phyloP scores from a whole-genome alignment of 53 echinoderm and acorn worm species.

The Echinometra lucunter region DNA sequence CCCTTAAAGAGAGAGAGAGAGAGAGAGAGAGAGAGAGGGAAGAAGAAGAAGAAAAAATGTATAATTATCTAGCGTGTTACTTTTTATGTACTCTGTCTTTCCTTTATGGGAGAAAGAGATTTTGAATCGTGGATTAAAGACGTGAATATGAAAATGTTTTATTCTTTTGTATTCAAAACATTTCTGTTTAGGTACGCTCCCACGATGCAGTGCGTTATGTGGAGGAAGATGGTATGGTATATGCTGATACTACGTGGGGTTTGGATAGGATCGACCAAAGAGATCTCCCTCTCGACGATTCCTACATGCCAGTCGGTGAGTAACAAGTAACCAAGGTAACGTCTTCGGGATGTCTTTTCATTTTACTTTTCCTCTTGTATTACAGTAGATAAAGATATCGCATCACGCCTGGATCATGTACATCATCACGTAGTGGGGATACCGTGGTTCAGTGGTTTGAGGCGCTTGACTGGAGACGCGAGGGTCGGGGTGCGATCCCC shows the following conservation, averaged over 20 bases:
- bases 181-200: slow-evolving; percentile 72
- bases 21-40: too few species aligned
- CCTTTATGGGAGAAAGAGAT: not conserved
- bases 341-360: not conserved
- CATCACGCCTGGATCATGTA: too few species aligned
- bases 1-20: too few species aligned
- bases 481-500: too few species aligned
- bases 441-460: too few species aligned
- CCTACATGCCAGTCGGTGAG: slow-evolving; percentile 72
- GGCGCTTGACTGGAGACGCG: too few species aligned
- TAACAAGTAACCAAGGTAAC: not conserved
- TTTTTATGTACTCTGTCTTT: not conserved
- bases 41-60: not conserved
- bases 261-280: slow-evolving; percentile 86
- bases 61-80: not conserved
- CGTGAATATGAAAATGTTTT: not conserved
- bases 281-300: slow-evolving; percentile 78
- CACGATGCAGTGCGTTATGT: slow-evolving; percentile 86
- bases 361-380: too few species aligned
- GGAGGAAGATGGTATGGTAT: slow-evolving; percentile 83
- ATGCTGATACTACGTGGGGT: slow-evolving; percentile 84
- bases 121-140: not conserved
- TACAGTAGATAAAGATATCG: too few species aligned
- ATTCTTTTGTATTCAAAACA: too few species aligned
- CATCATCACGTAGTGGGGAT: too few species aligned